These are phyloP conservation scores for Hypselothyrea guttata DNA, from an alignment of 2,888 invertebrate species.

Conservation along the genomic window DNA sequence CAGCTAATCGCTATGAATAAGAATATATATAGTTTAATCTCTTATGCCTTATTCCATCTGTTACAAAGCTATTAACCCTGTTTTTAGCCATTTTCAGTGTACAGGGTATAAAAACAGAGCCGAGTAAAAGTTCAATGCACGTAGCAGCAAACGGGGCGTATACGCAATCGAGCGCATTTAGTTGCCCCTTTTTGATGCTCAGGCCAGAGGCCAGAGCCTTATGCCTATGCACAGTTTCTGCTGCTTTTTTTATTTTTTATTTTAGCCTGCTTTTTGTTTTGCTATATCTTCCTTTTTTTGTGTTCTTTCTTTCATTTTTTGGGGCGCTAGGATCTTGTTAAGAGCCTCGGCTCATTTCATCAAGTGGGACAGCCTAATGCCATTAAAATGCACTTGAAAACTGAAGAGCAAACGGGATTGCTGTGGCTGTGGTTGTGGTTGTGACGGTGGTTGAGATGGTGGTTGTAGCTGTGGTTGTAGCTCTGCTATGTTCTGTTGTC, in stretches of 20 bases:
- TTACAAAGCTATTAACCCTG: too few species aligned
- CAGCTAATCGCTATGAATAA: too few species aligned
- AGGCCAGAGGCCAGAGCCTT: conserved; percentile 39
- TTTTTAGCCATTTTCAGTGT: too few species aligned
- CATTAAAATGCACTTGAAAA: conserved; percentile 78
- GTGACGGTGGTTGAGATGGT: too few species aligned
- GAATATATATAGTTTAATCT: too few species aligned
- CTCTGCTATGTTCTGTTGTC: neutral
- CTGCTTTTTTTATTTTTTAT: neutral
- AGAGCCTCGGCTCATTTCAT: conserved; percentile 70
- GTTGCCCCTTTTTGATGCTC: conserved; percentile 29
- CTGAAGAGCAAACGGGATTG: conserved; percentile 25
- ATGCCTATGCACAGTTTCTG: neutral
- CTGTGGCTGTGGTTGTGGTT: too few species aligned
- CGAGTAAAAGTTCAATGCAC: conserved; percentile 75
- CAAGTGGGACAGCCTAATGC: conserved; percentile 72
- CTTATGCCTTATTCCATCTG: too few species aligned
- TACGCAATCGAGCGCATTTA: conserved; percentile 75
- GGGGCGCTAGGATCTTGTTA: conserved; percentile 79
- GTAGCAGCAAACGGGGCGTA: conserved; percentile 73
- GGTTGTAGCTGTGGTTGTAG: too few species aligned
- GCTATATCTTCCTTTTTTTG: conserved; percentile 12
- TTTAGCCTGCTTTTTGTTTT: conserved; percentile 16
- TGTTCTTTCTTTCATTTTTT: conserved; percentile 27
- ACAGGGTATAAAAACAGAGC: conserved; percentile 32